Base-by-base conservation (phyloP, 2,797 vertebrate genomes). In the Gambelia wislizenii region DNA sequence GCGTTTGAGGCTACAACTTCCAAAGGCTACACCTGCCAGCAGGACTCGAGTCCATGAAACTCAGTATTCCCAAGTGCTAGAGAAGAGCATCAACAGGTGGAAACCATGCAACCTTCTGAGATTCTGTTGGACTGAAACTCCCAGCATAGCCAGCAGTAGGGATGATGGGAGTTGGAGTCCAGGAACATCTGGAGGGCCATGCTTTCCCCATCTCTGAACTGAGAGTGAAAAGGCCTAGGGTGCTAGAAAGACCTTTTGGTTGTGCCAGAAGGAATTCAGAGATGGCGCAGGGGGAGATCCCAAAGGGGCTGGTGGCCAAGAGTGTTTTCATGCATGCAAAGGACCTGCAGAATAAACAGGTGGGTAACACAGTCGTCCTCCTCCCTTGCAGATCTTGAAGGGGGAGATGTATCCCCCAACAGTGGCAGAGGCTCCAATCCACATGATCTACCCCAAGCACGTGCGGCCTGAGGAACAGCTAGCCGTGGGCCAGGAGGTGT, bases 401-500 rank as follows among this genome's bases (percentile, higher is more conserved):
- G 98, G 98, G 27, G 98, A 99, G 90, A 89, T 98, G 91, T 99
- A 98, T 89, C 99, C 98, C 0, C 99, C 99, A 0, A 92, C 54
- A 0, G 97, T 98, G n/a, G 87, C 93, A 0, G 95, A 98, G 0
- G 97, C 96, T 0, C 96, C 96, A 0, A 97, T 98, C 16, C 89
- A 98, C 96, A 99, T 99, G 99, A 96, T 95, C 25, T 99, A 99
- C 92, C 98, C 98, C 0, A 1, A 91, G 0, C 54, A 42, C 0
- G 0, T 97, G 0, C 97, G 97, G 0, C 84, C n/a, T 1, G 91
- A 94, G 80, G 95, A 94, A 70, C 97, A 96, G 89, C 94, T 99
- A 95, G 99, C 97, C 0, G 96, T 98, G 70, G 99, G 99, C 22
- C 98, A 99, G 91, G 98, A 99, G 95, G 92, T 98, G 36, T 99